Evolutionary conservation across 2,888 invertebrate genomes (phyloP), one percentile per base, ranked within the genome.

Genomic region (Lissonota sp.): DNA sequence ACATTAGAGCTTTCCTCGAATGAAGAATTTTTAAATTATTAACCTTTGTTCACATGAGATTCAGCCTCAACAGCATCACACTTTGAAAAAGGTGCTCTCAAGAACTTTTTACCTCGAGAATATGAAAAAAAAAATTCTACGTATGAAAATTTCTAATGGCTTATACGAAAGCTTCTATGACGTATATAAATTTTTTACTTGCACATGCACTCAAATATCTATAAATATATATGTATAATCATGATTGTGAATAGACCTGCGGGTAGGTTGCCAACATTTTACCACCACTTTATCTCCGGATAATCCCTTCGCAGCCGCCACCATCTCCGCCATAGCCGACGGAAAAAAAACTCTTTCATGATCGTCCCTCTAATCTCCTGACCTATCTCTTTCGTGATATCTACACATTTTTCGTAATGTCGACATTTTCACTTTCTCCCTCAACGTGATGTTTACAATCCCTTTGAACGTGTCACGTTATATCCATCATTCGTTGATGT

Each of bases 211-310:
- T 26, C 26, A 26, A 3, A 26, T 26, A 1, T 26, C 26, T 26
- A 26, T 26, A 26, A 26, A 26, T 26, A 26, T 26, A 26, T 26
- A 26, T 26, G 26, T 2, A 26, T 3, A 26, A 26, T 26, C 26
- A 26, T 26, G 26, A 26, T 26, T 26, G 12, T n/a, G n/a, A 39
- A 37, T 40, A 53, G 12, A 75, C 51, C 69, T 75, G 69, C 67
- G 69, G 75, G 67, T 75, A 67, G 12, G 62, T 69, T 75, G 67
- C 53, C 74, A 74, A 58, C 74, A 58, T 79, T 74, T 70, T 40
- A 69, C 49, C 62, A n/a, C 53, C 73, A 77, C 72, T 74, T 72
- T 71, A 74, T 79, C 64, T 63, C 70, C 64, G 66, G 63, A 71
- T 81, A 77, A 75, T 80, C 77, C 73, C 53, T 62, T 74, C 49